A percentile compares a stretch with the other conserved stretches of the same genome.
Evolutionary conservation across 2,888 invertebrate species (phyloP).

Genomic region (Agriotes lineatus): DNA sequence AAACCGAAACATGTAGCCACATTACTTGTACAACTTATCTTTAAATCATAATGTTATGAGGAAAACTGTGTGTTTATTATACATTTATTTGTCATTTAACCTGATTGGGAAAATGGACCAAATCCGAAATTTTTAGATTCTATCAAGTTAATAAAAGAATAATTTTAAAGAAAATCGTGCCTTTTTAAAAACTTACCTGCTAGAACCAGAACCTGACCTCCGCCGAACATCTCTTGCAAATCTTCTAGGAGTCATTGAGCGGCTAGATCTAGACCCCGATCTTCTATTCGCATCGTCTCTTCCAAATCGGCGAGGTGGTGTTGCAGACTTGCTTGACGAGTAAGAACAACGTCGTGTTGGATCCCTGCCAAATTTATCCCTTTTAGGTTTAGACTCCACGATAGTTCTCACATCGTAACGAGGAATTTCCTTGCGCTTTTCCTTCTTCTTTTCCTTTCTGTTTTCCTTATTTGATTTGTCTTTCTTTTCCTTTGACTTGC

Average conservation of each 20-base stretch:
- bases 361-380: constrained; percentile 84
- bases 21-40: no score
- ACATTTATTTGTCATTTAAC: no score
- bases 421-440: constrained; percentile 83
- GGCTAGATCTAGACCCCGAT: constrained; percentile 49
- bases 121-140: no score
- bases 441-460: constrained; percentile 65
- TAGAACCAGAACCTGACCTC: constrained; percentile 27
- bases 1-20: no score
- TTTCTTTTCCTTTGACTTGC: constrained; percentile 63
- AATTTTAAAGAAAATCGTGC: no score
- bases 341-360: constrained; percentile 61
- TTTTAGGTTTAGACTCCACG: constrained; percentile 76
- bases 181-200: constrained; percentile 30
- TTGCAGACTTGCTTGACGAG: constrained; percentile 52
- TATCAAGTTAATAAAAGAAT: no score
- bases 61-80: no score
- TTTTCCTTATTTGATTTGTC: constrained; percentile 57
- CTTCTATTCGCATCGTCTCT: constrained; percentile 48
- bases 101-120: no score
- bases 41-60: no score
- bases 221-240: constrained; percentile 4
- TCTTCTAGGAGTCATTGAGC: constrained; percentile 25
- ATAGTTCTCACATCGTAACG: constrained; percentile 87
- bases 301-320: constrained; percentile 40